Percentiles rank a stretch among this genome's conserved stretches.
Evolutionary conservation across 2,113 vertebrate species (phyloP).

Genomic region (Patagioenas fasciata): DNA sequence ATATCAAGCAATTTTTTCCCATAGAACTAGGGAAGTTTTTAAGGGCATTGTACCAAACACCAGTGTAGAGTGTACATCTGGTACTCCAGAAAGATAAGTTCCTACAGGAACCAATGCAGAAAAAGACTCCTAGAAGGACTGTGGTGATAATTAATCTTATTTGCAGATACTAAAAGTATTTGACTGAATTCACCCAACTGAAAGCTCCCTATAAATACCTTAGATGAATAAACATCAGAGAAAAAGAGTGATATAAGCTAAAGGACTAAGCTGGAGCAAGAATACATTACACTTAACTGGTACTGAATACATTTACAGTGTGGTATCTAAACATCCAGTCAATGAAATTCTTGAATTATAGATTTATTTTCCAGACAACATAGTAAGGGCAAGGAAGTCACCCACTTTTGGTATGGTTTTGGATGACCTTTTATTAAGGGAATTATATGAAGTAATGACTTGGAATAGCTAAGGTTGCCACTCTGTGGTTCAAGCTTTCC

Average conservation of each 20-base stretch:
- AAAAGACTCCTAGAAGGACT: not conserved
- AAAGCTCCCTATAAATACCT: not conserved
- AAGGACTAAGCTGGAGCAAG: not conserved
- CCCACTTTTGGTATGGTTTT: not conserved
- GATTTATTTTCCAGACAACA: not conserved
- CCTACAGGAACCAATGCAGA: not conserved
- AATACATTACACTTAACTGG: not conserved
- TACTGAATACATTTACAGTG: not conserved
- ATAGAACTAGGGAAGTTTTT: not conserved
- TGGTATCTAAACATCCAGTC: not conserved
- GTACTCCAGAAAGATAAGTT: not conserved
- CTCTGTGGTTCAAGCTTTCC: not conserved
- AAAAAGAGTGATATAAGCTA: not conserved
- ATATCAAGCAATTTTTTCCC: not conserved
- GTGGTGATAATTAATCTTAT: not conserved
- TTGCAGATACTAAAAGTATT: not conserved
- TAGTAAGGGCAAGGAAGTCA: not conserved
- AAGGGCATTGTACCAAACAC: not conserved
- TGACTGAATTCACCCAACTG: not conserved
- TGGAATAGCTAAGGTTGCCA: not conserved
- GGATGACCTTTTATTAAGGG: not conserved
- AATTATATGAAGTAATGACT: not conserved
- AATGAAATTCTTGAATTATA: not conserved
- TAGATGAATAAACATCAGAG: not conserved
- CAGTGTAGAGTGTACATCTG: not conserved